These are phyloP conservation scores for Chloropsis hardwickii DNA, from an alignment of 2,113 vertebrate species.

Conservation along the genomic window DNA sequence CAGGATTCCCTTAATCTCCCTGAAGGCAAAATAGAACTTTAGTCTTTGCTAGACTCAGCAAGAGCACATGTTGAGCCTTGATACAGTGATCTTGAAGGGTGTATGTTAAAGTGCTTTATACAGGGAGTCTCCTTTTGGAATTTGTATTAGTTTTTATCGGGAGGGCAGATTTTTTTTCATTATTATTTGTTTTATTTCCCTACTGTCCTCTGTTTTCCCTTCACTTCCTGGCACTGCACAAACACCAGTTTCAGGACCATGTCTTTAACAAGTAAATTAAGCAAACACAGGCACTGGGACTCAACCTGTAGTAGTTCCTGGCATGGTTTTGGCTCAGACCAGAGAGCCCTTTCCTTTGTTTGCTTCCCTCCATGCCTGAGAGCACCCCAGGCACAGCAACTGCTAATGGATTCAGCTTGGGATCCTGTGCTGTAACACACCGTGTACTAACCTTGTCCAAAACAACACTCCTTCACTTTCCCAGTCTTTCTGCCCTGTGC, in stretches of 20 bases:
- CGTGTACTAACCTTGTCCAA: neutral
- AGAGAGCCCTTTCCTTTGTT: neutral
- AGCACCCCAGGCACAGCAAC: neutral
- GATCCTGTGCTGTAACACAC: neutral
- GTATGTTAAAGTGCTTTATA: neutral
- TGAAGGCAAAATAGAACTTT: neutral
- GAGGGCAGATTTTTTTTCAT: neutral
- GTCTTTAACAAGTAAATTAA: neutral
- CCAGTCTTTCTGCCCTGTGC: neutral
- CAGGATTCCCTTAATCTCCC: neutral
- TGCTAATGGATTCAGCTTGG: neutral
- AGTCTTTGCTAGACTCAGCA: neutral
- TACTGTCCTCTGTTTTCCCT: neutral
- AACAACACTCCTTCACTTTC: neutral
- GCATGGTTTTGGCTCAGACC: neutral
- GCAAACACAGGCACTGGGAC: neutral
- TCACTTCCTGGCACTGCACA: neutral
- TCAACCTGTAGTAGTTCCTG: neutral
- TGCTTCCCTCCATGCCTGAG: neutral
- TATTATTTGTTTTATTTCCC: neutral
- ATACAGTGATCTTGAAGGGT: neutral
- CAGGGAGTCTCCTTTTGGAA: neutral
- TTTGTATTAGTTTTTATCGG: neutral
- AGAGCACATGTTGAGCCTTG: neutral
- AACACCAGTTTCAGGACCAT: neutral